These are phyloP conservation scores for Hyposoter didymator DNA, from an alignment of 2,888 invertebrate species.

Conservation along the genomic window DNA sequence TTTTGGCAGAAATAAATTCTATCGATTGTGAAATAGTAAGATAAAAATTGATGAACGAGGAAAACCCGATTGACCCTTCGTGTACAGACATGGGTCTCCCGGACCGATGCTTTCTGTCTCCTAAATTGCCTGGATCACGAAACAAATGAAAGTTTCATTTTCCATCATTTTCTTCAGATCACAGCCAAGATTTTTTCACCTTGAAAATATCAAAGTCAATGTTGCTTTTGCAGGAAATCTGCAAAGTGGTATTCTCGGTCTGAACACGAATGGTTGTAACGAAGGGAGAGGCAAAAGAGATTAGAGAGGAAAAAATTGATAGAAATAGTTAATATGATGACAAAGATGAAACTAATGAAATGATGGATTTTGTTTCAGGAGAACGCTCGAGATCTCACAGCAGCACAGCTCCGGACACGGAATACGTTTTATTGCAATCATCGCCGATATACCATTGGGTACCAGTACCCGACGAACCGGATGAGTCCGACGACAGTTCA, in stretches of 20 bases:
- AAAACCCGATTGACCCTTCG: not conserved
- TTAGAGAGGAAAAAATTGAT: not conserved
- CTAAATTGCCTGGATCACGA: not conserved
- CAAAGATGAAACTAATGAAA: constrained; percentile 4
- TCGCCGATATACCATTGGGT: constrained; percentile 86
- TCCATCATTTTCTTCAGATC: not conserved
- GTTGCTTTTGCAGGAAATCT: not conserved
- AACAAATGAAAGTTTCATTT: not conserved
- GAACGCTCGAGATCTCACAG: constrained; percentile 83
- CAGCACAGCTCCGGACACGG: constrained; percentile 84
- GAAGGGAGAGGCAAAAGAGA: too few species aligned
- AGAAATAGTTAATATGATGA: not conserved
- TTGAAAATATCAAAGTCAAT: not conserved
- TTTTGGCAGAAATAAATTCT: not conserved
- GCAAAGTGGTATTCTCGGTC: not conserved
- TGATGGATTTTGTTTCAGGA: constrained; percentile 72
- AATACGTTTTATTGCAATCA: constrained; percentile 86
- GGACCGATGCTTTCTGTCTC: not conserved
- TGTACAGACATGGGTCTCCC: not conserved
- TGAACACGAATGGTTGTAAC: not conserved
- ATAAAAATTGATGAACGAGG: not conserved
- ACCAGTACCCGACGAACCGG: constrained; percentile 84
- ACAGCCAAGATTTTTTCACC: not conserved
- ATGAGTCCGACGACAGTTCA: constrained; percentile 84
- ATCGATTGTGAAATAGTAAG: not conserved